Base-by-base conservation (phyloP, 2,888 invertebrate genomes). In the Sphinx pinastri region DNA sequence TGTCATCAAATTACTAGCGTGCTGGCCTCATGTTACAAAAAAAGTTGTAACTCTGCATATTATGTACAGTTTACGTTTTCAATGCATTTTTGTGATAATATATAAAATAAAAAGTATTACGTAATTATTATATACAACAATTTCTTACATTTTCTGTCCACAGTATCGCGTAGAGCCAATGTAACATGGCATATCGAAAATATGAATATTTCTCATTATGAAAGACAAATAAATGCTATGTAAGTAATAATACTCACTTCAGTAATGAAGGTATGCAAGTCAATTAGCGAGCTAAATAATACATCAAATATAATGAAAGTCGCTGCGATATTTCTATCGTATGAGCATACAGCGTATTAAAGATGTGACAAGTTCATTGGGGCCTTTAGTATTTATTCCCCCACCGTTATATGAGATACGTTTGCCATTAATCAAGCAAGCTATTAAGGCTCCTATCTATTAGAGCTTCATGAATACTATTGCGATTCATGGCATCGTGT, bases 341-440 rank as follows among this genome's bases (percentile, higher is more conserved):
- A 19, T 49, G 47, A 63, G 49, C 58, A 31, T 31, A 13, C 63
- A 63, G 63, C 49, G 19, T 63, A 63, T 63, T 63, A 63, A 63
- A 63, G n/a, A 49, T 19, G 63, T 49, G 63, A 63, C 63, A 63
- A 63, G 63, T 63, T 63, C 63, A 63, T 63, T 49, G 63, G 63
- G 13, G 63, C 63, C 45, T 19, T 19, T 49, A 13, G 63, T 49
- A 63, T 63, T 63, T 63, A 63, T 63, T 47, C 63, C 63, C 47
- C 11, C 58, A 13, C 47, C 47, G 49, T 19, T 63, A 63, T 13
- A 49, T 63, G 19, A 63, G 47, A 49, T 63, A 19, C 49, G 63
- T 49, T 19, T 47, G 49, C 63, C 49, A 63, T 63, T 63, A 63
- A 63, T 63, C 63, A 63, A 63, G 47, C 19, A 55, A 5, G 58